Conservation (phyloP, 2,888 invertebrate genomes). For the Phortica okadai region DNA sequence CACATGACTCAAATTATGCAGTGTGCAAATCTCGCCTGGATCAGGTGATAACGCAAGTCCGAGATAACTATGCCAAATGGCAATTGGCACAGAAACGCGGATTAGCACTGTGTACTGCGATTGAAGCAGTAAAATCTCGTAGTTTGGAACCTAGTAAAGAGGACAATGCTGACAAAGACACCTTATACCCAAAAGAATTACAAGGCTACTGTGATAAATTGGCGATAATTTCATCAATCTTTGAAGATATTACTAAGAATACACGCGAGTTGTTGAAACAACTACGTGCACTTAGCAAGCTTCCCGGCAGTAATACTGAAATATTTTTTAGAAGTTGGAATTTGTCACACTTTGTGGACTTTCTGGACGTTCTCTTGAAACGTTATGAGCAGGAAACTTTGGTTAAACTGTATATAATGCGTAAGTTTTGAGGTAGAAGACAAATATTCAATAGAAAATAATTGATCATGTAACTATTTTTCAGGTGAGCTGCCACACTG, state of each 20-base stretch:
- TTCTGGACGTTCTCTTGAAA: slow-evolving; percentile 57
- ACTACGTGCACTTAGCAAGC: slow-evolving; percentile 60
- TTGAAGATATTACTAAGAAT: slow-evolving; percentile 64
- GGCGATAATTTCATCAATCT: slow-evolving; percentile 65
- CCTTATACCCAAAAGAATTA: slow-evolving; percentile 64
- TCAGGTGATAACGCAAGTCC: slow-evolving; percentile 55
- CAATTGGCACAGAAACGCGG: slow-evolving; percentile 72
- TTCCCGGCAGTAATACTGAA: slow-evolving; percentile 57
- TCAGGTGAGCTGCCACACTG: slow-evolving; percentile 71
- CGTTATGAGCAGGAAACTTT: slow-evolving; percentile 64
- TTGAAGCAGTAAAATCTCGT: slow-evolving; percentile 71
- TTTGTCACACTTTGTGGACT: slow-evolving; percentile 61
- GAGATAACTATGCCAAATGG: slow-evolving; percentile 72
- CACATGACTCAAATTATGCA: slow-evolving; percentile 55
- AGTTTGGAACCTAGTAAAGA: slow-evolving; percentile 52
- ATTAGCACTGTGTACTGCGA: slow-evolving; percentile 65
- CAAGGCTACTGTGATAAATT: slow-evolving; percentile 67
- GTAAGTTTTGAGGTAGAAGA: slow-evolving; percentile 50
- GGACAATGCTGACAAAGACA: neutral
- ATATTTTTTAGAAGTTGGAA: slow-evolving; percentile 72
- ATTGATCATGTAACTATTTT: slow-evolving; percentile 11
- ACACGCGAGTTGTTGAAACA: slow-evolving; percentile 63
- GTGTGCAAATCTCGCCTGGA: slow-evolving; percentile 63
- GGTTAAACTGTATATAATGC: slow-evolving; percentile 67
- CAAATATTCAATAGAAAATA: neutral